A percentile compares a stretch with the other conserved stretches of the same genome.
Conservation (phyloP, 1,140 invertebrate genomes). For the Nasonia longicornis region DNA sequence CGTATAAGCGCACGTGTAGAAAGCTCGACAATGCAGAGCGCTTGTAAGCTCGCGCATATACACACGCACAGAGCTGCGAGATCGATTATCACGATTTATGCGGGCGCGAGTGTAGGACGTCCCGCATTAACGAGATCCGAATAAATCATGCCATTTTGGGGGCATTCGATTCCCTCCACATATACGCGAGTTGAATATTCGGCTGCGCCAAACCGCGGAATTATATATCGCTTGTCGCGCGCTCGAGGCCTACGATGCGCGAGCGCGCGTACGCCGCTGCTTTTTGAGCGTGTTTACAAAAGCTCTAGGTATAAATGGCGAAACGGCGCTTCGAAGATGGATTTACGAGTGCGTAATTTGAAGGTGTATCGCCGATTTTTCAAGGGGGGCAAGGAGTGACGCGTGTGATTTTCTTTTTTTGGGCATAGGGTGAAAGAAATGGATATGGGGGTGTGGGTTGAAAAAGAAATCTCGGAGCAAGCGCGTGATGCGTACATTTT, state of each 20-base stretch:
- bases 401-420: not conserved
- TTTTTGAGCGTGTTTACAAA: not conserved
- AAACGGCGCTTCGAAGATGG: not conserved
- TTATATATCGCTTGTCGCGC: conserved; percentile 40
- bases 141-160: conserved; percentile 51
- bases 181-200: conserved; percentile 41
- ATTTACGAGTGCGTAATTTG: not conserved
- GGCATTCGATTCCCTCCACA: not conserved
- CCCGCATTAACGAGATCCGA: conserved; percentile 53
- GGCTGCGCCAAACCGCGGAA: conserved; percentile 45
- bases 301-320: not conserved
- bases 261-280: not conserved
- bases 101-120: not conserved
- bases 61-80: not conserved
- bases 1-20: not conserved
- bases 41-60: not conserved
- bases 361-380: not conserved
- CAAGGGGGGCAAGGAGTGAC: not conserved
- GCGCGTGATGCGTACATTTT: too few species aligned
- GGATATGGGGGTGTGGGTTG: not conserved
- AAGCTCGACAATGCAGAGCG: not conserved
- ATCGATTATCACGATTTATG: conserved; percentile 47
- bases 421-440: not conserved
- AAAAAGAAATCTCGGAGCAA: not conserved
- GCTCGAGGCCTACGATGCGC: not conserved